A percentile compares a stretch with the other conserved stretches of the same genome.
Conservation (phyloP, 2,797 vertebrate species). For the Phoebastria nigripes region DNA sequence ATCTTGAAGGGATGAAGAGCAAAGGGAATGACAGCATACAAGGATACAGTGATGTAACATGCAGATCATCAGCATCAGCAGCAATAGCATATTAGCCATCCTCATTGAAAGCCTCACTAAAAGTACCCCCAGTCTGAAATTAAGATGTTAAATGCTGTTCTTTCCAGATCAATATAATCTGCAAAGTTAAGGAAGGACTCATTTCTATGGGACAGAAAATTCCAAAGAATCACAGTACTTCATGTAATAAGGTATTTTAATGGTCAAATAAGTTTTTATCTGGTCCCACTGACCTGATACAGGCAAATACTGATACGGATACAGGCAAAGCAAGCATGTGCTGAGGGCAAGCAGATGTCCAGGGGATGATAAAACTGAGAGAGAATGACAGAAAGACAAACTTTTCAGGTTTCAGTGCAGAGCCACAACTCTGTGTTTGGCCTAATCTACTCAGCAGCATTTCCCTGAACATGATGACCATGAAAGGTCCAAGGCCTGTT, state of each 20-base stretch:
- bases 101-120: not conserved
- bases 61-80: not conserved
- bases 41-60: not conserved
- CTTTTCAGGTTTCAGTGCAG: not conserved
- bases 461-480: not conserved
- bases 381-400: not conserved
- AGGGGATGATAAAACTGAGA: not conserved
- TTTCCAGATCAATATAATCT: not conserved
- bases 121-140: not conserved
- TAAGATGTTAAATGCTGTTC: not conserved
- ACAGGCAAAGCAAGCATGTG: not conserved
- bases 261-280: not conserved
- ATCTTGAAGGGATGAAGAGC: not conserved
- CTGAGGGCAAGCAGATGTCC: too few species aligned
- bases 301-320: not conserved
- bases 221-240: not conserved
- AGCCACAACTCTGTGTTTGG: not conserved
- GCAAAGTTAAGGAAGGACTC: not conserved
- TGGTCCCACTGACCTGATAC: not conserved
- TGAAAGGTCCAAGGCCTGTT: not conserved
- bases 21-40: not conserved
- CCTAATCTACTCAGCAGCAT: not conserved
- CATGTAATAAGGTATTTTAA: not conserved
- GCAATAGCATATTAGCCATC: not conserved
- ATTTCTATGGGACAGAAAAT: not conserved